Base-by-base conservation (phyloP, 2,888 invertebrate genomes). In the Ypsolopha sequella region DNA sequence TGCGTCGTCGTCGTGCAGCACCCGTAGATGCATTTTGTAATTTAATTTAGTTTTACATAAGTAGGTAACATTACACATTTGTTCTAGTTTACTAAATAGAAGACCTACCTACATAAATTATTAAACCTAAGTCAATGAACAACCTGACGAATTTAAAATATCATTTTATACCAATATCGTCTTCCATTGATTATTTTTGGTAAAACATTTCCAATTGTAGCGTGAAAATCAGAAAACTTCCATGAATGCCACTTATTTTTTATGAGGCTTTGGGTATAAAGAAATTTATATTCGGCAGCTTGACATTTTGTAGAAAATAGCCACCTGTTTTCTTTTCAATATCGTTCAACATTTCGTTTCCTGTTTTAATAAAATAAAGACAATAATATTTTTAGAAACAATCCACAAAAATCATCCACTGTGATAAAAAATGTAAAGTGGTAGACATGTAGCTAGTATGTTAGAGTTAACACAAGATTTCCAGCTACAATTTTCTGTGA, bases 401-500 rank as follows among this genome's bases (percentile, higher is more conserved):
- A 24, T 45, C 68, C 66, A 73, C 70, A 68, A 67, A 59, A 24
- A 66, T 65, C 64, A 70, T 76, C 81, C 78, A 73, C 84, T 85
- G 86, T 86, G 86, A 86, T 85, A 86, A 79, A 71, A 24, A 73
- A 73, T 66, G 63, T 70, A 70, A 80, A 78, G 84, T 85, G 85
- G 85, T 84, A 84, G 78, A 80, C 67, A 68, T 70, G 63, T 73
- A 76, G 73, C 73, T 6, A 36, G 67, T 75, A 77, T 72, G 77
- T 75, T 81, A 82, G 80, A 73, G 70, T 72, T 74, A 76, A 84
- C 80, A 80, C 79, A 74, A 82, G 78, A 84, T 86, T 87, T 86
- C 85, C 86, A 86, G 87, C 87, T 87, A 87, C 87, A 85, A 86
- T 87, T 87, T 86, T 87, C 87, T 88, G 88, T 88, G 88, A 88